Base-by-base conservation (phyloP, 2,888 invertebrate genomes). In the Agapostemon virescens region DNA sequence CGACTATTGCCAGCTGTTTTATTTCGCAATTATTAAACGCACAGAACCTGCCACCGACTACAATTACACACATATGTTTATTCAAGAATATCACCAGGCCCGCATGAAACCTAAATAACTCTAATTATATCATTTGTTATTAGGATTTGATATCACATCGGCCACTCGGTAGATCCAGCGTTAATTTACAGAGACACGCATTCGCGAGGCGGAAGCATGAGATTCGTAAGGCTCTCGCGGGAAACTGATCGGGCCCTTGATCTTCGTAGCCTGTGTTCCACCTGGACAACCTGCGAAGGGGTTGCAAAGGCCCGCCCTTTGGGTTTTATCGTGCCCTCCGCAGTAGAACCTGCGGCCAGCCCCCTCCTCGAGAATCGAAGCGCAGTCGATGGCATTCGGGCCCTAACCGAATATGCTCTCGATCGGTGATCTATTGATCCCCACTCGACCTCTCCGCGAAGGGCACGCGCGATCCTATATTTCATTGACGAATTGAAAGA, bases 351-450 rank as follows among this genome's bases (percentile, higher is more conserved):
- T 90, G 90, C 86, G 75, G 75, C 33, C 52, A 20, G 55, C 55
- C 42, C 74, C 82, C 77, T 77, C 77, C 84, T 67, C 36, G 82
- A 85, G 68, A 84, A 79, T 69, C 81, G 77, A 82, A 81, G 73
- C 86, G 81, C 80, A 77, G 77, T 38, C 79, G 79, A 83, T 87
- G 80, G 74, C 74, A 79, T 87, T 87, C 75, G 82, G 45, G 0
- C 2, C 72, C 13, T 71, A 74, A 69, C 77, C 81, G 75, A 63
- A 36, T n/a, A n/a, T 79, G 77, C 85, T 78, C 82, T 84, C 82
- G 88, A 88, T 88, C 89, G 85, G 79, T 89, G 89, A 91, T 89
- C 90, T 89, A 90, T 89, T 87, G 85, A 89, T 88, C 88, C 88
- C 89, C 89, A 90, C 90, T 91, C 90, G 90, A 91, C 88, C 90